A percentile compares a stretch with the other conserved stretches of the same genome.
These are phyloP conservation scores for Tinea pellionella DNA, from an alignment of 2,888 invertebrate species.

Conservation along the genomic window DNA sequence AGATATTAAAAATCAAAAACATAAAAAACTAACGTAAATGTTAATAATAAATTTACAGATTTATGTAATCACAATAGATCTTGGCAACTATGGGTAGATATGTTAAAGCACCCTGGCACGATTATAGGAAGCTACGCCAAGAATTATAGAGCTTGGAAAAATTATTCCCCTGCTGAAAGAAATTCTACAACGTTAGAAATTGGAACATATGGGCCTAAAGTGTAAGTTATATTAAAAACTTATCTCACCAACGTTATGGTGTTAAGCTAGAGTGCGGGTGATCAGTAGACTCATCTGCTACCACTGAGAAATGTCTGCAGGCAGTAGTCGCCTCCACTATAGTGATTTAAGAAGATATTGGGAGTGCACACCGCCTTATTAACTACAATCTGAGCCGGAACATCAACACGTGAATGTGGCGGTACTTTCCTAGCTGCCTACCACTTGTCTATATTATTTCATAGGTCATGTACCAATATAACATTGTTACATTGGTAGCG, in stretches of 20 bases:
- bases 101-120: slow-evolving; percentile 36
- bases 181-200: slow-evolving; percentile 32
- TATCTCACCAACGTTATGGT: neutral
- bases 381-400: no score
- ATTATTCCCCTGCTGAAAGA: slow-evolving; percentile 29
- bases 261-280: neutral
- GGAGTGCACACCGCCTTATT: no score
- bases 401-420: no score
- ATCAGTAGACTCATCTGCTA: no score
- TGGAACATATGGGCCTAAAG: slow-evolving; percentile 26
- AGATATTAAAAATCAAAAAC: no score
- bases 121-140: slow-evolving; percentile 41
- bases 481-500: no score
- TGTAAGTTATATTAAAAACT: slow-evolving; percentile 30
- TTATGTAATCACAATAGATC: slow-evolving; percentile 49
- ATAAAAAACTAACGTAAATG: neutral
- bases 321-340: no score
- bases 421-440: no score
- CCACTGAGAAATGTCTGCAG: no score
- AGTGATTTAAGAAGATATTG: no score
- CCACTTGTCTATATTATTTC: no score
- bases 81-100: slow-evolving; percentile 41
- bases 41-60: slow-evolving; percentile 30
- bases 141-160: slow-evolving; percentile 46
- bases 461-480: no score